Evolutionary conservation across 2,113 vertebrate genomes (phyloP).

Genomic region (Sterna hirundo): DNA sequence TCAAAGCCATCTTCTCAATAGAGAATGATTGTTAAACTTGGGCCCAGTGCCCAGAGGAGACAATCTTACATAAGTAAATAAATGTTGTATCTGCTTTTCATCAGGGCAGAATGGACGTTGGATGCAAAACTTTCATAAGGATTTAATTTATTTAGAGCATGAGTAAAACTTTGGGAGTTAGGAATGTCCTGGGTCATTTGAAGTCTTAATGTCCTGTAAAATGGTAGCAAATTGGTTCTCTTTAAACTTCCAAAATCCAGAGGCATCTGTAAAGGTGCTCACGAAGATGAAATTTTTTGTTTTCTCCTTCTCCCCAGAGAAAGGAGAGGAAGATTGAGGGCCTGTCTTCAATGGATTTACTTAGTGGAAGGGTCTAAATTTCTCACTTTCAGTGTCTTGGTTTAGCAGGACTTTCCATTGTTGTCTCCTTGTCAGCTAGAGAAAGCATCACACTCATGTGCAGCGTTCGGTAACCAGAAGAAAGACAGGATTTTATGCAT

Average conservation of each 20-base stretch:
- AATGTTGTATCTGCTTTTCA: conserved; percentile 10
- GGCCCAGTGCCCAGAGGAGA: neutral
- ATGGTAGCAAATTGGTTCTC: neutral
- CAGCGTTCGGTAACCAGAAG: neutral
- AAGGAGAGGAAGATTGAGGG: neutral
- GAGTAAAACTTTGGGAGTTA: neutral
- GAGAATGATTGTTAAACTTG: neutral
- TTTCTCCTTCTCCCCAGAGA: neutral
- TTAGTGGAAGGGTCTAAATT: neutral
- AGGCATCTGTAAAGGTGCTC: neutral
- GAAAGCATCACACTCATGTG: neutral
- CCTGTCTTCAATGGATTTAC: neutral
- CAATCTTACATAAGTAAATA: conserved; percentile 29
- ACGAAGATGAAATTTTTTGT: neutral
- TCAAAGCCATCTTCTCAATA: conserved; percentile 28
- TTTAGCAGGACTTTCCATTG: neutral
- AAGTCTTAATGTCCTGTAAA: neutral
- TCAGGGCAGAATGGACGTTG: neutral
- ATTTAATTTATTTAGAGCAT: neutral
- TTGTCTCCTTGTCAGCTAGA: neutral
- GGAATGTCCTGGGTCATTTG: neutral
- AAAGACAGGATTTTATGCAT: neutral
- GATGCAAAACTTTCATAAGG: neutral
- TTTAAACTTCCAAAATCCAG: neutral
- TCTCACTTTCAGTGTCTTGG: neutral